phyloP scores from a whole-genome alignment of 1,140 invertebrate species.

The Lordiphosa clarofinis region DNA sequence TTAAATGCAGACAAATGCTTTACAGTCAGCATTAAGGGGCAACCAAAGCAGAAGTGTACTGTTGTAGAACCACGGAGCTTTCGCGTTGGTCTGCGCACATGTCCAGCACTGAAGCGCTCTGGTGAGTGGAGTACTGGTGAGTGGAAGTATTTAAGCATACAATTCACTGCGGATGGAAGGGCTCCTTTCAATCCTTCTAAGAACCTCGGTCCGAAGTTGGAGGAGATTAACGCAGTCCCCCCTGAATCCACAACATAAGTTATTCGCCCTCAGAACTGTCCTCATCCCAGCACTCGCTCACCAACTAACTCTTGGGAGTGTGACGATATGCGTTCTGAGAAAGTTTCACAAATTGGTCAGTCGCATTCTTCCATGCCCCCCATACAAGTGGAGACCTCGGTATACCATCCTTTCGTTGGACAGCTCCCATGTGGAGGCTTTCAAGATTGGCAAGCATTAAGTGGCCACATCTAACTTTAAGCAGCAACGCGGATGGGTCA shows the following conservation, averaged over 20 bases:
- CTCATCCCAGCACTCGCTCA: background rate
- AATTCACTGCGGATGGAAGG: background rate
- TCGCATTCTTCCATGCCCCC: constrained; percentile 5
- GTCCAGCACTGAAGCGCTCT: too few species aligned
- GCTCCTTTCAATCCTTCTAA: background rate
- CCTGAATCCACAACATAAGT: constrained; percentile 1
- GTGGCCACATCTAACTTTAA: background rate
- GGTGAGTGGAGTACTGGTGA: too few species aligned
- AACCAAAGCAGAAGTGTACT: too few species aligned
- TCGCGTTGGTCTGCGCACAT: too few species aligned
- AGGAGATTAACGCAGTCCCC: background rate
- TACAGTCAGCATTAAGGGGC: too few species aligned
- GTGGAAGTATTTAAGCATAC: too few species aligned
- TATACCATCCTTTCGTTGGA: background rate
- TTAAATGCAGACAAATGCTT: too few species aligned
- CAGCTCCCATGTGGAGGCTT: background rate
- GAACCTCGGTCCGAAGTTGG: background rate
- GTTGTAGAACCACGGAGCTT: too few species aligned
- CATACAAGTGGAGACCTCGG: background rate
- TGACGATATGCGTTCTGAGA: constrained; percentile 3
- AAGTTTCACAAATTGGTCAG: constrained; percentile 3
- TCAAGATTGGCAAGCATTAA: too few species aligned
- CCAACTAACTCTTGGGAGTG: constrained; percentile 7
- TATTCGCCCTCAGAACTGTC: constrained; percentile 6
- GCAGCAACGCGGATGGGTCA: constrained; percentile 17